Evolutionary conservation across 2,888 invertebrate genomes (phyloP).

Genomic region (Lysandra coridon): DNA sequence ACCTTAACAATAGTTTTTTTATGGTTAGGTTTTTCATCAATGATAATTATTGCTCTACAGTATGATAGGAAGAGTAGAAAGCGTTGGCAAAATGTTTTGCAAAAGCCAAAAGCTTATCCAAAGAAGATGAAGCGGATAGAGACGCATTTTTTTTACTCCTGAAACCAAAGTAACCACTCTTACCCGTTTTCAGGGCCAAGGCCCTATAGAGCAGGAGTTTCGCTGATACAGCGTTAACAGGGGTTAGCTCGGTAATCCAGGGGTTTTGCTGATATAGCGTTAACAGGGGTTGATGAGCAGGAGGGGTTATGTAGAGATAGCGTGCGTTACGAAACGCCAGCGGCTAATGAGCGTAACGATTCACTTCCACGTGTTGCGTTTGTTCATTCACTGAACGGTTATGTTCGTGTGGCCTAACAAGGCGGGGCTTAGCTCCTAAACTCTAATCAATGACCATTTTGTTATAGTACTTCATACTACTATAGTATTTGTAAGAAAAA

Average conservation of each 20-base stretch:
- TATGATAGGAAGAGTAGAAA: no score
- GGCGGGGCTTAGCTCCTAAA: background rate
- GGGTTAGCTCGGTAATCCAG: background rate
- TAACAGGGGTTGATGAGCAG: slow-evolving; percentile 5
- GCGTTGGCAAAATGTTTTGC: background rate
- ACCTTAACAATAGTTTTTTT: no score
- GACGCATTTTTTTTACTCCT: no score
- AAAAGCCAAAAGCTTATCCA: background rate
- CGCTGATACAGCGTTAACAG: slow-evolving; percentile 32
- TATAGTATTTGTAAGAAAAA: no score
- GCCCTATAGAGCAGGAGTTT: no score
- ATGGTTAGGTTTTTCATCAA: no score
- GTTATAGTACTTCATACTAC: background rate
- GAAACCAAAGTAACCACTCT: no score
- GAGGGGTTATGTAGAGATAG: slow-evolving; percentile 32
- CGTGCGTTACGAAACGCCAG: slow-evolving; percentile 37
- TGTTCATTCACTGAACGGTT: slow-evolving; percentile 29
- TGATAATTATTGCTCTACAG: no score
- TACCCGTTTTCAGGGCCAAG: no score
- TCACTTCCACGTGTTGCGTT: slow-evolving; percentile 40
- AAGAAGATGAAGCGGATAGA: background rate
- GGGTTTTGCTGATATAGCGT: slow-evolving; percentile 31
- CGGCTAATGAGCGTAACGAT: slow-evolving; percentile 42
- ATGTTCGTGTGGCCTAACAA: slow-evolving; percentile 25
- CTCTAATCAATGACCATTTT: background rate